A percentile compares a stretch with the other conserved stretches of the same genome.
These are phyloP conservation scores for Cheumatopsyche charites DNA, from an alignment of 1,140 invertebrate species.

Conservation along the genomic window DNA sequence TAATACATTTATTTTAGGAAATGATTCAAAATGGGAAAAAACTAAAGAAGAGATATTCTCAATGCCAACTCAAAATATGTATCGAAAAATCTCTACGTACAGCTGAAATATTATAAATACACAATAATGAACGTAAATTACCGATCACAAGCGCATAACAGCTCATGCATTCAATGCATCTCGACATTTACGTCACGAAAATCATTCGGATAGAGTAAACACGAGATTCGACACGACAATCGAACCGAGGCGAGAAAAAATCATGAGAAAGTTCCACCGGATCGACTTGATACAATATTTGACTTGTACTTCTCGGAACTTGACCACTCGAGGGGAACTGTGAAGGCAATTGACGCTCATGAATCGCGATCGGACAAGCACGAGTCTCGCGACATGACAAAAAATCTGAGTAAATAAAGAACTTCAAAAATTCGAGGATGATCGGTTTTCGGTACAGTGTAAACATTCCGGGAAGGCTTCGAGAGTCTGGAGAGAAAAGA, in stretches of 20 bases:
- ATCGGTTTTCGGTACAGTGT: too few relatives aligned
- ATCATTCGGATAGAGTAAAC: not conserved
- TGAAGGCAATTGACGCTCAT: conserved; percentile 29
- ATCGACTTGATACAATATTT: conserved; percentile 8
- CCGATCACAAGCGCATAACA: not conserved
- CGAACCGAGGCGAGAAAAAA: conserved; percentile 12
- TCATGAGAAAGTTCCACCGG: conserved; percentile 23
- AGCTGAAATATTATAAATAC: too few relatives aligned
- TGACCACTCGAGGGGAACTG: conserved; percentile 28
- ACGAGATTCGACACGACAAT: conserved; percentile 2
- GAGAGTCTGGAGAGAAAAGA: conserved; percentile 24
- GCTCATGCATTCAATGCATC: not conserved
- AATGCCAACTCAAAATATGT: too few relatives aligned
- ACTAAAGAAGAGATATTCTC: too few relatives aligned
- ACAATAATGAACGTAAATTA: too few relatives aligned
- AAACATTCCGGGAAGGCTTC: conserved; percentile 24
- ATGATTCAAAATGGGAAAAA: too few relatives aligned
- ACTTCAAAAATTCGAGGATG: too few relatives aligned
- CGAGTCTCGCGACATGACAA: conserved; percentile 12
- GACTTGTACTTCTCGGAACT: conserved; percentile 4
- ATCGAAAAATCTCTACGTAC: too few relatives aligned
- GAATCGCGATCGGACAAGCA: conserved; percentile 32
- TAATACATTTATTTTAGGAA: too few relatives aligned
- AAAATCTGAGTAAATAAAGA: conserved; percentile 2
- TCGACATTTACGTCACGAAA: not conserved